Evolutionary conservation across 2,888 invertebrate genomes (phyloP).

Genomic region (Stenoptilia bipunctidactyla): DNA sequence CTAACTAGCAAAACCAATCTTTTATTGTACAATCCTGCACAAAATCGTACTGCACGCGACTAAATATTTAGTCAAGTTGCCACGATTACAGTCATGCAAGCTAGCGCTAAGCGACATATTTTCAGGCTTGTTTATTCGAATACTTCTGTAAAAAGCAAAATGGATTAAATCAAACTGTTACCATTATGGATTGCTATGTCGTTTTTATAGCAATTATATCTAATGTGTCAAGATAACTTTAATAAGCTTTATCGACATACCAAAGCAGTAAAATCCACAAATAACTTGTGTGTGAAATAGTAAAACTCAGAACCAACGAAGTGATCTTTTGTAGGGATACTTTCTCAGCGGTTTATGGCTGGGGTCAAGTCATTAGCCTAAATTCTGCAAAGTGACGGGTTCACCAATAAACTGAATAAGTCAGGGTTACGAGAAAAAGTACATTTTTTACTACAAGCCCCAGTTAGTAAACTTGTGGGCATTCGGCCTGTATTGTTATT

Average conservation of each 20-base stretch:
- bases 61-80: slow-evolving; percentile 41
- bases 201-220: too few species aligned
- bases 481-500: slow-evolving; percentile 8
- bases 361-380: slow-evolving; percentile 24
- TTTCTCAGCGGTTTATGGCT: background rate
- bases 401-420: slow-evolving; percentile 26
- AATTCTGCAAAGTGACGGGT: slow-evolving; percentile 29
- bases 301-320: too few species aligned
- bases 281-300: too few species aligned
- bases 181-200: too few species aligned
- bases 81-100: slow-evolving; percentile 41
- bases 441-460: background rate
- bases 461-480: too few species aligned
- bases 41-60: slow-evolving; percentile 35
- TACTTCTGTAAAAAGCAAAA: slow-evolving; percentile 16
- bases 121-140: slow-evolving; percentile 23
- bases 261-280: too few species aligned
- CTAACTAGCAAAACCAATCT: background rate
- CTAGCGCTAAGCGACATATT: slow-evolving; percentile 28
- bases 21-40: background rate
- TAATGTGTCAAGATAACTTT: too few species aligned
- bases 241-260: too few species aligned
- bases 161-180: too few species aligned
- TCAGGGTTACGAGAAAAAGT: slow-evolving; percentile 9
- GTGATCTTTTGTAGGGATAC: background rate